These are phyloP conservation scores for Caranx ignobilis DNA, from an alignment of 2,113 vertebrate species.

Conservation along the genomic window DNA sequence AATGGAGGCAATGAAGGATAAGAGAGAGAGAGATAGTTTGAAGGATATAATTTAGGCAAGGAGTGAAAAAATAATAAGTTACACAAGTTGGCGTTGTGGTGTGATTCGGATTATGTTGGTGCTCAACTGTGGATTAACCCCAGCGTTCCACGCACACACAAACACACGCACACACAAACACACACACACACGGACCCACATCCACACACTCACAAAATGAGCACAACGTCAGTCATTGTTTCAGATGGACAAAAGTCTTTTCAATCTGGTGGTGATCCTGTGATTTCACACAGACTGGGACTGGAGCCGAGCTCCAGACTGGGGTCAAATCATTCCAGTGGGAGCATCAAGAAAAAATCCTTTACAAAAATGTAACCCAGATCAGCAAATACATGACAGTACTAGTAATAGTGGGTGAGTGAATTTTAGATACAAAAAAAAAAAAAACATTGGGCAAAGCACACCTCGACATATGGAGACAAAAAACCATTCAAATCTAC, in stretches of 20 bases:
- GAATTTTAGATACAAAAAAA: too few species aligned
- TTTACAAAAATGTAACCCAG: slow-evolving; percentile 9
- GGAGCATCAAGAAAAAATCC: slow-evolving; percentile 18
- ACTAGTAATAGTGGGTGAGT: background rate
- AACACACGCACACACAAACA: slow-evolving; percentile 31
- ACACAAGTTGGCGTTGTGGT: slow-evolving; percentile 68
- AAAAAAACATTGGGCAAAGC: too few species aligned
- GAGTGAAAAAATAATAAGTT: slow-evolving; percentile 44
- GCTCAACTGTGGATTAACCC: slow-evolving; percentile 70
- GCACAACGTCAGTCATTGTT: slow-evolving; percentile 74
- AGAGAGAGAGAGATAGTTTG: slow-evolving; percentile 5
- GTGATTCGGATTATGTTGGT: slow-evolving; percentile 81
- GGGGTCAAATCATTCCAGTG: slow-evolving; percentile 34
- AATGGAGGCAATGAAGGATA: background rate
- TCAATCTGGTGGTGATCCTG: slow-evolving; percentile 59
- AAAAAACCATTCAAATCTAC: too few species aligned
- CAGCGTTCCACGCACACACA: slow-evolving; percentile 16
- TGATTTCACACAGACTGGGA: slow-evolving; percentile 49
- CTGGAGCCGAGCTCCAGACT: slow-evolving; percentile 36
- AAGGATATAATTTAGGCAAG: slow-evolving; percentile 37
- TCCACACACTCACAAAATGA: slow-evolving; percentile 29
- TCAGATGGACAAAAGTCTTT: slow-evolving; percentile 75
- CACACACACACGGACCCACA: slow-evolving; percentile 38
- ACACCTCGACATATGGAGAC: too few species aligned
- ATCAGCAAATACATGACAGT: slow-evolving; percentile 24